Conservation (phyloP, 1,140 invertebrate species). For the Magallana gigas region DNA sequence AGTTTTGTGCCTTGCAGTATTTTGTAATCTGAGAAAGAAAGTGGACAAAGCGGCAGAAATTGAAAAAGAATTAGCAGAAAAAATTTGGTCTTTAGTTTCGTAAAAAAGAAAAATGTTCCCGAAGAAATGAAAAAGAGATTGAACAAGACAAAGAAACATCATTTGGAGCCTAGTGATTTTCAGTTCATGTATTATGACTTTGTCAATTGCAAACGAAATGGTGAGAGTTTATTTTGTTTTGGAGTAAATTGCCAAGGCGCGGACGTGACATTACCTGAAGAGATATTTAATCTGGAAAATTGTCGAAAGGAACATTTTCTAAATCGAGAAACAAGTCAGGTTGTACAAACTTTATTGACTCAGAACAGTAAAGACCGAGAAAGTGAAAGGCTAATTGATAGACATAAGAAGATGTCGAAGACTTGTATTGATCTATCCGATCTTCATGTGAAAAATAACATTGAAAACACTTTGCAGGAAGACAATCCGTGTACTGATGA, state of each 20-base stretch:
- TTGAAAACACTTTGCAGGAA: not conserved
- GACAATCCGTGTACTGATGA: too few species aligned
- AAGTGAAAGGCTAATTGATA: not conserved
- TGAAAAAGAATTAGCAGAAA: not conserved
- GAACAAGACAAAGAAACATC: not conserved
- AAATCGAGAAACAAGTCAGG: not conserved
- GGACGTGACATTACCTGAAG: not conserved
- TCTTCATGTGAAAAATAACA: not conserved
- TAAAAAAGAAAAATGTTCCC: not conserved
- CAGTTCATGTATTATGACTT: not conserved
- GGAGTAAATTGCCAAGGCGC: too few species aligned
- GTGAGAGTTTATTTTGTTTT: not conserved
- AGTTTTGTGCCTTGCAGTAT: not conserved
- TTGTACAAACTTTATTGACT: not conserved
- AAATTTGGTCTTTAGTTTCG: not conserved
- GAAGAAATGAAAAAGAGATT: not conserved
- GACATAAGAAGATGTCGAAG: too few species aligned
- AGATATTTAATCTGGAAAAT: not conserved
- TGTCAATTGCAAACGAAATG: not conserved
- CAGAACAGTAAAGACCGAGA: not conserved
- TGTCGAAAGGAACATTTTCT: not conserved
- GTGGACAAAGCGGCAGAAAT: not conserved
- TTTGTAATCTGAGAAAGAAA: not conserved
- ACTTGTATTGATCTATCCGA: too few species aligned
- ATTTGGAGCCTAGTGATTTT: not conserved